Percentiles rank a stretch among this genome's conserved stretches.
Conservation (phyloP, 2,888 invertebrate genomes). For the Nemotelus nigrinus region DNA sequence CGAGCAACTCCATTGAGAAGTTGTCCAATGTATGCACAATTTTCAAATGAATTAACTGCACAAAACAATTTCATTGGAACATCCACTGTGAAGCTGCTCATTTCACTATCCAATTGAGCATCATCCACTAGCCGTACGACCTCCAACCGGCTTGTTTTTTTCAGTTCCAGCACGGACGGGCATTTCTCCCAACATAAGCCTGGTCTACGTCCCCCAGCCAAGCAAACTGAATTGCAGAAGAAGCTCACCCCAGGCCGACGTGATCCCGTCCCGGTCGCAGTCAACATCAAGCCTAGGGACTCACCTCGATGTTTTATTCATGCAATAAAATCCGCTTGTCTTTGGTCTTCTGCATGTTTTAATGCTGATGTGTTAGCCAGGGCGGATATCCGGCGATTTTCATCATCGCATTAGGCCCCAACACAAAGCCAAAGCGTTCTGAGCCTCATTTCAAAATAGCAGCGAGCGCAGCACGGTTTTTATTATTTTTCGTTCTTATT, state of each 20-base stretch:
- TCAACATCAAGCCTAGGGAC: constrained; percentile 21
- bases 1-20: no score
- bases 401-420: constrained; percentile 46
- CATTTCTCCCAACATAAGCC: background rate
- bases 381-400: constrained; percentile 51
- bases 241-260: background rate
- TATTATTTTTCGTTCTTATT: constrained; percentile 12
- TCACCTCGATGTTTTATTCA: constrained; percentile 59
- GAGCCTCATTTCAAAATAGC: constrained; percentile 32
- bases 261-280: background rate
- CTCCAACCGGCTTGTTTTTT: no score
- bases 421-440: constrained; percentile 38
- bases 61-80: no score
- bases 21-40: no score
- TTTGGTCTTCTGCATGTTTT: constrained; percentile 41
- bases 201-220: background rate
- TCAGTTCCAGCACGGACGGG: constrained; percentile 3
- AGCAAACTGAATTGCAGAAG: background rate
- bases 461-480: background rate
- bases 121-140: no score
- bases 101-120: no score
- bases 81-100: no score
- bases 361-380: constrained; percentile 40
- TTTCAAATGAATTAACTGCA: no score
- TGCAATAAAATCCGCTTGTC: constrained; percentile 52